These are phyloP conservation scores for Endotricha flammealis DNA, from an alignment of 2,888 invertebrate species.

Conservation along the genomic window DNA sequence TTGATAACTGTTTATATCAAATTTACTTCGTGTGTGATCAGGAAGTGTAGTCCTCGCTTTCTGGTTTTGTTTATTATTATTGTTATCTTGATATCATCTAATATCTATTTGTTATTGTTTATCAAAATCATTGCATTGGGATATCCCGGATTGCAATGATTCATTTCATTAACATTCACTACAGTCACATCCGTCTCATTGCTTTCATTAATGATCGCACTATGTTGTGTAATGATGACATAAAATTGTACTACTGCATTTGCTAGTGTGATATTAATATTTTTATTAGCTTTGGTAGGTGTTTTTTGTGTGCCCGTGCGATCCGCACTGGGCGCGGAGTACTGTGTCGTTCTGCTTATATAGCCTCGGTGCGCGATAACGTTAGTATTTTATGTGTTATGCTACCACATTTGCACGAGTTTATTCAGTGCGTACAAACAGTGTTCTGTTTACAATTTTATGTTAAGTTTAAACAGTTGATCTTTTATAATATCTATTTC, in stretches of 20 bases:
- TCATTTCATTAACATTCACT: not conserved
- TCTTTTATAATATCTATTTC: too few species aligned
- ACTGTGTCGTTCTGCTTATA: conserved; percentile 36
- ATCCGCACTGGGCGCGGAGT: conserved; percentile 67
- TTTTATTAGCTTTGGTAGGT: conserved; percentile 20
- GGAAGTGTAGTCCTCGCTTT: not conserved
- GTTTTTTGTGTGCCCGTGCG: conserved; percentile 63
- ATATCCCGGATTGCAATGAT: conserved; percentile 3
- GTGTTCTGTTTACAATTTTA: too few species aligned
- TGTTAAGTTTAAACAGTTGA: too few species aligned
- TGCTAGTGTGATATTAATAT: conserved; percentile 2
- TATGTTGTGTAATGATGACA: not conserved
- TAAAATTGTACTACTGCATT: not conserved
- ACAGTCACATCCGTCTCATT: conserved; percentile 9
- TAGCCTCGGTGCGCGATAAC: conserved; percentile 42
- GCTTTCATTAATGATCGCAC: conserved; percentile 3
- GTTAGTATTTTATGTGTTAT: conserved; percentile 6
- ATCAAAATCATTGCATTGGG: conserved; percentile 5
- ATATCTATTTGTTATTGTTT: conserved; percentile 9
- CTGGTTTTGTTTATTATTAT: not conserved
- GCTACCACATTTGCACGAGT: conserved; percentile 2
- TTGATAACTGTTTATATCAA: conserved; percentile 6
- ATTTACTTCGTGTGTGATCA: conserved; percentile 4
- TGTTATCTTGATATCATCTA: not conserved
- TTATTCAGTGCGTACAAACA: too few species aligned